These are phyloP conservation scores for Andrena flavipes DNA, from an alignment of 2,888 invertebrate species.

Conservation along the genomic window DNA sequence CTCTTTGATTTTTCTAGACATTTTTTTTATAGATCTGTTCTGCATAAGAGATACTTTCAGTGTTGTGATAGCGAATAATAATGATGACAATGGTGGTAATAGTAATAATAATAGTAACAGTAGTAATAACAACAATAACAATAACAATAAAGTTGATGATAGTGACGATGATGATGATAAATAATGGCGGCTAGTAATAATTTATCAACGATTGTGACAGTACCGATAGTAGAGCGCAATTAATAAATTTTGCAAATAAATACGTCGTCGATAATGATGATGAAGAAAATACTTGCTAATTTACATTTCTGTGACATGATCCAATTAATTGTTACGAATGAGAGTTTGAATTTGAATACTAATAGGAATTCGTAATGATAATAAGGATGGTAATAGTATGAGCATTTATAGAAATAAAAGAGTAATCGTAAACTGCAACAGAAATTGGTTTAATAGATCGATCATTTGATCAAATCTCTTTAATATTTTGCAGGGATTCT, in stretches of 20 bases:
- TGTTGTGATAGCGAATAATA: conserved; percentile 25
- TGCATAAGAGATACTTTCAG: conserved; percentile 10
- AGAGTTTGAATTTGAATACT: conserved; percentile 24
- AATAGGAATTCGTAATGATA: conserved; percentile 55
- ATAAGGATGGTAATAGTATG: conserved; percentile 60
- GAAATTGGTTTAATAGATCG: conserved; percentile 72
- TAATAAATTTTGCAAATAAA: conserved; percentile 38
- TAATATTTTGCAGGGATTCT: conserved; percentile 62
- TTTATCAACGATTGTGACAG: conserved; percentile 36
- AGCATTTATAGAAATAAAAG: conserved; percentile 71
- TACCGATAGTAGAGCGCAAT: conserved; percentile 25
- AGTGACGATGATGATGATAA: conserved; percentile 24
- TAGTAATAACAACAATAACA: conserved; percentile 50
- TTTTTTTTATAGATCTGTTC: conserved; percentile 8
- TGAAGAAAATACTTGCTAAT: conserved; percentile 33
- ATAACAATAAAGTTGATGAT: conserved; percentile 43
- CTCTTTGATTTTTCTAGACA: conserved; percentile 10
- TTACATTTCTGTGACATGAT: not conserved
- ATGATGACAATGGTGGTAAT: conserved; percentile 41
- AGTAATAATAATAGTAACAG: conserved; percentile 57
- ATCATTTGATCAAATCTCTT: conserved; percentile 60
- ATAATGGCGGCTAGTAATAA: conserved; percentile 41
- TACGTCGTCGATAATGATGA: conserved; percentile 22
- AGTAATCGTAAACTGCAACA: conserved; percentile 72
- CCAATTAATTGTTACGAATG: conserved; percentile 16